These are phyloP conservation scores for Porites divaricata DNA, from an alignment of 92 coral and sea anemone genomes.

Conservation along the genomic window DNA sequence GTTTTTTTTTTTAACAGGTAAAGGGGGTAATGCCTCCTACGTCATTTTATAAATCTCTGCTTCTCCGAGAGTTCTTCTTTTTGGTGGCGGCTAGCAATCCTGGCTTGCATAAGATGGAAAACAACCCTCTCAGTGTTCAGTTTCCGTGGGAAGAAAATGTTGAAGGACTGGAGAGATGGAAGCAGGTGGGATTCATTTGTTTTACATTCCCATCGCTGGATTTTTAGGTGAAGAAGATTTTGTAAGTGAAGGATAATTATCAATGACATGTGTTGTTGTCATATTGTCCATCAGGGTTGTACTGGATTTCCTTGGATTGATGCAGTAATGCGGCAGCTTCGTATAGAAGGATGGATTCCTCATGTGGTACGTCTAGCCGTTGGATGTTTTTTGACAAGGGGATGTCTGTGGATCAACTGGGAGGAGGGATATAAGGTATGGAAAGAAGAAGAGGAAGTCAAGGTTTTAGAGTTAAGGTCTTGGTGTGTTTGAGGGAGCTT, in stretches of 20 bases:
- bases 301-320: constrained; percentile 94
- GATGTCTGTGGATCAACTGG: constrained; percentile 93
- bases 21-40: constrained; percentile 56
- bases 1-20: constrained; percentile 22
- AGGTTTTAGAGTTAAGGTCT: neutral
- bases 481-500: neutral
- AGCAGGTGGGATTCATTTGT: constrained; percentile 50
- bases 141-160: constrained; percentile 84
- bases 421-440: constrained; percentile 84
- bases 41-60: constrained; percentile 48
- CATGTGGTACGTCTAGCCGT: constrained; percentile 81
- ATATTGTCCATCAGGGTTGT: constrained; percentile 42
- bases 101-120: constrained; percentile 65
- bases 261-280: neutral
- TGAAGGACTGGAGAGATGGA: constrained; percentile 63
- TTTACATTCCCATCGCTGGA: neutral
- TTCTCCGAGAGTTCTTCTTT: constrained; percentile 74
- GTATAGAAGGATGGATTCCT: constrained; percentile 84
- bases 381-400: constrained; percentile 85
- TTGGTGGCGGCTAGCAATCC: constrained; percentile 56
- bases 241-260: no score
- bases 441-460: neutral
- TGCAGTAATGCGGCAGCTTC: constrained; percentile 79
- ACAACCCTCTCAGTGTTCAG: constrained; percentile 69
- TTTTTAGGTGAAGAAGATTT: no score